Conservation (phyloP, 1,140 invertebrate species). For the Galleria mellonella region DNA sequence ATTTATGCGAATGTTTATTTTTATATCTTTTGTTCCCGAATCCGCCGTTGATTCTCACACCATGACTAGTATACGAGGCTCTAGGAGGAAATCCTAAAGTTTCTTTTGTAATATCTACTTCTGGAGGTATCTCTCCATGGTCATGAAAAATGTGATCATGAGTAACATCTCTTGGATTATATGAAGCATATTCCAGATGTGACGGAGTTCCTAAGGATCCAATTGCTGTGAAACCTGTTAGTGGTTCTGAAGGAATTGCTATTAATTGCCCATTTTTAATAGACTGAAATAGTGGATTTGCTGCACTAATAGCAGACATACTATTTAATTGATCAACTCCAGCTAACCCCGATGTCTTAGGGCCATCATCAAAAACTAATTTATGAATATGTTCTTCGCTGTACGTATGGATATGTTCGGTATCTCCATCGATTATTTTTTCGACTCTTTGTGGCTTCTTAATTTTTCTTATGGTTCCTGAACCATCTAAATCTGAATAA, state of each 20-base stretch:
- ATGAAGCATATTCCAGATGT: conserved; percentile 58
- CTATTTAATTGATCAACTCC: conserved; percentile 34
- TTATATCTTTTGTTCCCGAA: conserved; percentile 31
- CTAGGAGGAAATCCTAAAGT: conserved; percentile 41
- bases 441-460: conserved; percentile 67
- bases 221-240: conserved; percentile 28
- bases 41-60: conserved; percentile 33
- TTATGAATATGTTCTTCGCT: conserved; percentile 72
- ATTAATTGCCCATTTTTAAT: conserved; percentile 43
- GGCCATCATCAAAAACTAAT: conserved; percentile 47
- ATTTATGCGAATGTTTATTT: conserved; percentile 31
- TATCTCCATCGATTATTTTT: conserved; percentile 70
- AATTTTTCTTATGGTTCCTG: conserved; percentile 57
- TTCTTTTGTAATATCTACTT: conserved; percentile 47
- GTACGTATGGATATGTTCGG: conserved; percentile 70
- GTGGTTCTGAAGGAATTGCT: conserved; percentile 33
- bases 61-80: conserved; percentile 55
- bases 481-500: conserved; percentile 61
- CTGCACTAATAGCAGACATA: conserved; percentile 28
- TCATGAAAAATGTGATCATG: conserved; percentile 71
- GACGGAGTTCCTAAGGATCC: conserved; percentile 46
- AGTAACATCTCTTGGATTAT: conserved; percentile 63
- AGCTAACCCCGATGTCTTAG: conserved; percentile 30
- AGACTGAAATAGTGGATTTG: conserved; percentile 29
- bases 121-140: conserved; percentile 60